phyloP scores from a whole-genome alignment of 2,113 vertebrate genomes.

The Myotis yumanensis region DNA sequence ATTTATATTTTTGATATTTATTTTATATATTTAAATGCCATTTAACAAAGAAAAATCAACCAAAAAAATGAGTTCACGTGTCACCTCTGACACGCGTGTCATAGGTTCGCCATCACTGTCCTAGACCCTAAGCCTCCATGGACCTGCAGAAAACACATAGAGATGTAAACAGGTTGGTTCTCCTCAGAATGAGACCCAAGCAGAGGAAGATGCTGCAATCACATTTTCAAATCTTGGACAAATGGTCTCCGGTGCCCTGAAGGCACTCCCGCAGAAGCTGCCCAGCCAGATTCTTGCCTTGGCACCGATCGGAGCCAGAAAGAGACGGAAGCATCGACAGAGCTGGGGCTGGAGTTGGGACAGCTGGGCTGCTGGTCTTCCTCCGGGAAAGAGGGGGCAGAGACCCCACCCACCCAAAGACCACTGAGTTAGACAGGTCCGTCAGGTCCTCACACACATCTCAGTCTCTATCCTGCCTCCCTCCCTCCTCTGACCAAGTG shows the following conservation, averaged over 20 bases:
- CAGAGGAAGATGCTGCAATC: neutral
- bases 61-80: too few relatives aligned
- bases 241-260: neutral
- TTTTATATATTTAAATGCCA: too few relatives aligned
- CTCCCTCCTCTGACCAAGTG: accelerated
- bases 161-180: neutral
- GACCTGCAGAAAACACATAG: neutral
- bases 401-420: neutral
- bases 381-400: neutral
- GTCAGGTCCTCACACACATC: neutral
- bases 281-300: neutral
- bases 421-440: neutral
- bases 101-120: too few relatives aligned
- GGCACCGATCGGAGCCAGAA: neutral
- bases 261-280: conserved; percentile 7
- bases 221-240: neutral
- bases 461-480: neutral
- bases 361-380: neutral
- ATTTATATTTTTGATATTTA: too few relatives aligned
- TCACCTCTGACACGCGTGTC: too few relatives aligned
- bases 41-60: too few relatives aligned
- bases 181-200: neutral
- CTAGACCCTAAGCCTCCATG: neutral
- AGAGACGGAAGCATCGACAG: neutral
- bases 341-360: neutral